Conservation (phyloP, 2,113 vertebrate genomes). For the Megaptera novaeangliae region DNA sequence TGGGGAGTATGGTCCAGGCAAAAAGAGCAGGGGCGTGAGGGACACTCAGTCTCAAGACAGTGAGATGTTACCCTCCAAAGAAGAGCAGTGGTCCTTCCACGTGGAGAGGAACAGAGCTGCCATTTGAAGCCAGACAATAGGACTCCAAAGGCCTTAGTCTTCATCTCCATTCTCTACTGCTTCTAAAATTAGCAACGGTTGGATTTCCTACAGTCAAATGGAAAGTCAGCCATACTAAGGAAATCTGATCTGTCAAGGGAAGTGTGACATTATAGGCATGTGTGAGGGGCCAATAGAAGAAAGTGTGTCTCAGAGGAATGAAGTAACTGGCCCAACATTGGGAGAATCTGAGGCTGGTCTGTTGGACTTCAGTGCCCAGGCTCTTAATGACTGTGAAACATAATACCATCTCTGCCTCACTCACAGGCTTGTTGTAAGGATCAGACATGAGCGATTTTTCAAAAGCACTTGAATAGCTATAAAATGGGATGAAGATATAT, state of each 20-base stretch:
- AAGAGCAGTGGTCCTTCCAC: neutral
- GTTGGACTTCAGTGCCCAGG: neutral
- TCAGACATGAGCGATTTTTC: neutral
- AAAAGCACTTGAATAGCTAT: neutral
- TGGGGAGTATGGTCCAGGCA: neutral
- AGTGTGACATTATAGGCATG: neutral
- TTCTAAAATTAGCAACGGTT: neutral
- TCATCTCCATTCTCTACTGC: neutral
- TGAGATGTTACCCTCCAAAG: neutral
- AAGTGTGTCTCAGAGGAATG: neutral
- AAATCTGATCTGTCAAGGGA: neutral
- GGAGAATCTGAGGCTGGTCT: neutral
- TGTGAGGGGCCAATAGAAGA: neutral
- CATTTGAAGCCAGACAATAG: neutral
- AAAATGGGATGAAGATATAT: neutral
- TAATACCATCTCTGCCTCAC: neutral
- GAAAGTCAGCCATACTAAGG: neutral
- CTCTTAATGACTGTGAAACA: neutral
- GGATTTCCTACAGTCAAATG: neutral
- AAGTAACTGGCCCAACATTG: neutral
- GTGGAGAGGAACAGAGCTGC: neutral
- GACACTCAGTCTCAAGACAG: neutral
- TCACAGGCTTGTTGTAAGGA: neutral
- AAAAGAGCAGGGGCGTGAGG: neutral
- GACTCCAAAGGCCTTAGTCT: neutral